Evolutionary conservation across 2,113 vertebrate species (phyloP).

Genomic region (Amphilophus citrinellus): DNA sequence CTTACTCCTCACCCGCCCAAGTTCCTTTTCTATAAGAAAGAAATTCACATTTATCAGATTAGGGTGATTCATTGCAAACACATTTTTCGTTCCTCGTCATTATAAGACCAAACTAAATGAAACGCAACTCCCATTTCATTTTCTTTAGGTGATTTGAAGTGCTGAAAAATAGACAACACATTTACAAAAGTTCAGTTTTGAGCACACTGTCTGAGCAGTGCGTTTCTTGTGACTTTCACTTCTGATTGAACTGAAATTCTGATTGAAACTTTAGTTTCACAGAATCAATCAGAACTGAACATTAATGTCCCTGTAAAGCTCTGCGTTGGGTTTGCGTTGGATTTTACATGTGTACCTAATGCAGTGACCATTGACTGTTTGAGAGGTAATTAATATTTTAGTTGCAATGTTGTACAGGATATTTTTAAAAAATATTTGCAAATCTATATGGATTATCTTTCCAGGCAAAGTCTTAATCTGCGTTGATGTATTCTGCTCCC

Average conservation of each 20-base stretch:
- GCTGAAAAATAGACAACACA: neutral
- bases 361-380: neutral
- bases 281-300: neutral
- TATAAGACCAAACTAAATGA: no score
- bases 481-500: neutral
- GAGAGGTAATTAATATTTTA: neutral
- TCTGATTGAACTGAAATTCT: no score
- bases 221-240: no score
- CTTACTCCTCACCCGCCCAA: neutral
- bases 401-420: neutral
- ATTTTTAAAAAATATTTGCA: neutral
- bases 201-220: neutral
- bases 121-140: neutral
- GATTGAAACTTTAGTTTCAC: no score
- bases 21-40: slow-evolving; percentile 24
- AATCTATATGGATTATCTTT: neutral
- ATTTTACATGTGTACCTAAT: neutral
- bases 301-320: neutral
- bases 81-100: neutral
- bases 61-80: neutral
- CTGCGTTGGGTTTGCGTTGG: neutral
- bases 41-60: neutral
- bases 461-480: neutral
- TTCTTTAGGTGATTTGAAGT: neutral
- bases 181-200: neutral